Percentiles rank a stretch among this genome's conserved stretches.
Conservation (phyloP, 2,113 vertebrate species). For the Perccottus glenii region DNA sequence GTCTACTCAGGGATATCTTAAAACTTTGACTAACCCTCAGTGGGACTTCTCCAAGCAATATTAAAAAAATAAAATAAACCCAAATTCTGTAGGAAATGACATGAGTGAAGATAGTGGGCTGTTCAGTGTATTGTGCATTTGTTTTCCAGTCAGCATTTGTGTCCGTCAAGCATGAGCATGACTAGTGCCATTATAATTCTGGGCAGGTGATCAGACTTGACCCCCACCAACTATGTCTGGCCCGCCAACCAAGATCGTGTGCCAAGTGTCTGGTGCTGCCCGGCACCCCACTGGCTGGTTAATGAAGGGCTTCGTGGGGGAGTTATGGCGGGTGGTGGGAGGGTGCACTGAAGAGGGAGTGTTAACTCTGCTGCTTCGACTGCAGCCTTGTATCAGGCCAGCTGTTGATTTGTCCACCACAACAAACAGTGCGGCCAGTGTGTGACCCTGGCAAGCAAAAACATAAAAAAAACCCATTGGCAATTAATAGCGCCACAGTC, state of each 20-base stretch:
- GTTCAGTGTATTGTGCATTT: constrained; percentile 15
- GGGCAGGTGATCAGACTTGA: constrained; percentile 81
- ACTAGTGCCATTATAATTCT: constrained; percentile 79
- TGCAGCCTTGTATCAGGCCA: constrained; percentile 61
- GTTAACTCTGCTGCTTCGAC: constrained; percentile 54
- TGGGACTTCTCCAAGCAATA: constrained; percentile 13
- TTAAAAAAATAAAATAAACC: background rate
- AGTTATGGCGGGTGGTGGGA: constrained; percentile 43
- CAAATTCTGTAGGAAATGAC: too few species aligned
- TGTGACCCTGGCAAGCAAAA: constrained; percentile 39
- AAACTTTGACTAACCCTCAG: constrained; percentile 21
- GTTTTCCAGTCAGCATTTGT: constrained; percentile 44
- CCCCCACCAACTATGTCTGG: constrained; percentile 80
- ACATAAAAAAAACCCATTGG: constrained; percentile 53
- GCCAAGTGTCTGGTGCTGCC: constrained; percentile 80
- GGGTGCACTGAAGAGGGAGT: constrained; percentile 34
- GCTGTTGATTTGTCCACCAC: constrained; percentile 78
- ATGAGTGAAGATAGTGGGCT: background rate
- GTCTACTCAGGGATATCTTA: background rate
- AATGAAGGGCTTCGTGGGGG: constrained; percentile 77
- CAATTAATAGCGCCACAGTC: constrained; percentile 70
- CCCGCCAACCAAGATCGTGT: constrained; percentile 74
- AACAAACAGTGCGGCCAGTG: constrained; percentile 65
- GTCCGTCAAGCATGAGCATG: constrained; percentile 58
- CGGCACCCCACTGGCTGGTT: constrained; percentile 74